Conservation (phyloP, 2,797 vertebrate species). For the Pangasius macronema region DNA sequence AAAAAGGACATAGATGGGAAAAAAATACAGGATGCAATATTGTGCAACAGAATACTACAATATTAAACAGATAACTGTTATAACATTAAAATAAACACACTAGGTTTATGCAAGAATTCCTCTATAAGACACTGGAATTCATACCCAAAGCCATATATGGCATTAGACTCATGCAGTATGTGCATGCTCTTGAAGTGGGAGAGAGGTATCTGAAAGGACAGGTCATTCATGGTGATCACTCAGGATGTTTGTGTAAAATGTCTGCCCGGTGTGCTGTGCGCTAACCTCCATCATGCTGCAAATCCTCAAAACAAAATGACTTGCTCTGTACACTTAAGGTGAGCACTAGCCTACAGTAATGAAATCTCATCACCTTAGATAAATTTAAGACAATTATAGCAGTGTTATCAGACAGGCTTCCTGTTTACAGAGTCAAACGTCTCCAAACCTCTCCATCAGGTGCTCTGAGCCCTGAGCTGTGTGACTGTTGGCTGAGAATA, state of each 20-base stretch:
- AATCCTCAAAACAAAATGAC: slow-evolving; percentile 21
- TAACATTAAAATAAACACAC: not conserved
- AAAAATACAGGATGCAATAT: not conserved
- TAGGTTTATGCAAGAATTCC: not conserved
- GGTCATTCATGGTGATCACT: not conserved
- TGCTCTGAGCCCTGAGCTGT: not conserved
- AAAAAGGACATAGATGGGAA: not conserved
- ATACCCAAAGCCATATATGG: slow-evolving; percentile 13
- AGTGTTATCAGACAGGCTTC: slow-evolving; percentile 8
- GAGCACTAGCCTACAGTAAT: not conserved
- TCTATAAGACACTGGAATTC: not conserved
- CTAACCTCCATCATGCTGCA: not conserved
- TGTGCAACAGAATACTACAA: not conserved
- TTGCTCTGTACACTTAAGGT: not conserved
- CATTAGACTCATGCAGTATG: not conserved
- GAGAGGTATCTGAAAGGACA: slow-evolving; percentile 14
- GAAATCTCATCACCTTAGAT: not conserved
- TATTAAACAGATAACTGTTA: not conserved
- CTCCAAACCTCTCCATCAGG: not conserved
- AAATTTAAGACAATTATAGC: not conserved
- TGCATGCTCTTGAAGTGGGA: not conserved
- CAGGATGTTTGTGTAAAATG: not conserved
- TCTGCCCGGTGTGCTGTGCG: not conserved
- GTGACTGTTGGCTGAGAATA: slow-evolving; percentile 12
- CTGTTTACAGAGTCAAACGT: not conserved